These are phyloP conservation scores for Acronicta leporina DNA, from an alignment of 2,888 invertebrate species.

Conservation along the genomic window DNA sequence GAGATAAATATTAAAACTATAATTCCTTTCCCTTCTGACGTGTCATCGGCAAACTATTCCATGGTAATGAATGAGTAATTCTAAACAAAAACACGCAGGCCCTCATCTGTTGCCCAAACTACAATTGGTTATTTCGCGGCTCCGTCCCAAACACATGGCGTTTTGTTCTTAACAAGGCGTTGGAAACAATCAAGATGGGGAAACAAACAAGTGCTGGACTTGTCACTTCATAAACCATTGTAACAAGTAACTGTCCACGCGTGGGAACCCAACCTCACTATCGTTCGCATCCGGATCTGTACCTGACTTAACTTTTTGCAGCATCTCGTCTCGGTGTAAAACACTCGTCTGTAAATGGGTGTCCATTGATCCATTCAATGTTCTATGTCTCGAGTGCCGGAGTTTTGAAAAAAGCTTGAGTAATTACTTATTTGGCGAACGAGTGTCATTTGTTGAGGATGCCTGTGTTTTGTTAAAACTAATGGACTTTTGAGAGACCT, in stretches of 20 bases:
- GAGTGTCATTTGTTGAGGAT: conserved; percentile 53
- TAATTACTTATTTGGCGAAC: conserved; percentile 61
- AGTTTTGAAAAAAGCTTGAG: conserved; percentile 44
- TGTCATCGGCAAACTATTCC: conserved; percentile 26
- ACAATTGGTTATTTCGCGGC: conserved; percentile 56
- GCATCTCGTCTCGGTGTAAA: conserved; percentile 69
- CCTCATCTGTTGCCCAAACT: conserved; percentile 75
- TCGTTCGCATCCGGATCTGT: conserved; percentile 84
- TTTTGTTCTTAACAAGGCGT: conserved; percentile 73
- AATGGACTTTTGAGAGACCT: conserved; percentile 53
- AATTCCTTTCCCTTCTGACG: not conserved
- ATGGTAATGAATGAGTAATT: conserved; percentile 40
- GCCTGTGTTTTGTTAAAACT: conserved; percentile 63
- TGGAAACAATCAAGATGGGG: conserved; percentile 66
- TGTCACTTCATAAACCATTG: conserved; percentile 80
- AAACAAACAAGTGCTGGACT: conserved; percentile 76
- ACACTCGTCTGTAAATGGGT: conserved; percentile 81
- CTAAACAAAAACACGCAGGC: conserved; percentile 54
- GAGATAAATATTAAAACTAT: not conserved
- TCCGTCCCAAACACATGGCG: conserved; percentile 73
- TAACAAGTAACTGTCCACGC: conserved; percentile 72
- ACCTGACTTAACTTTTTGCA: conserved; percentile 79
- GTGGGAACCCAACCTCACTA: conserved; percentile 76
- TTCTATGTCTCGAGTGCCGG: conserved; percentile 68
- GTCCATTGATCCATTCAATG: conserved; percentile 67